Evolutionary conservation across 2,113 vertebrate genomes (phyloP), one percentile per base, ranked within the genome.

Genomic region (Notarius quadriscutis): DNA sequence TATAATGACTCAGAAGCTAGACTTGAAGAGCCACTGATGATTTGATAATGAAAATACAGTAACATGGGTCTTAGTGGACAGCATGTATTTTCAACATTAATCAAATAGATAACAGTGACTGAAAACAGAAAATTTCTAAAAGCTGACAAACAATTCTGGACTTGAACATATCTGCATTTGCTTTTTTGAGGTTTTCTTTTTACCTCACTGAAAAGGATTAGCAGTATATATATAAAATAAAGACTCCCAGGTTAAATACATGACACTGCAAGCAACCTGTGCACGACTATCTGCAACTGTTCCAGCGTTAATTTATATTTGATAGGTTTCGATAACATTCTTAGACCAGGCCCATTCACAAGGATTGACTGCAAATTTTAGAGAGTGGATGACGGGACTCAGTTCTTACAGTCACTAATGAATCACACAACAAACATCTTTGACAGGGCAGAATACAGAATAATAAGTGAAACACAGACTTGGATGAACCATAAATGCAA

Each of bases 391-490:
- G 27, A 67, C 25, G 30, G 9, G 25, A 18, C 81, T 51, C 18
- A 63, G 57, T 51, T n/a, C 25, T 30, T 72, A 84, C 71, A 86
- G 67, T 87, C 87, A 87, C 57, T 77, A 53, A 81, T 81, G 60
- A 51, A 51, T 51, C 69, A 86, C 62, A 58, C 60, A 62, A 58
- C 51, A 83, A 53, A 50, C 62, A 81, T 84, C 53, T n/a, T 25
- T 75, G 17, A 81, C 57, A 83, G 48, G 50, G 25, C 51, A 48
- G 20, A 74, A 77, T 62, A 74, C 75, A 79, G 14, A 55, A 27
- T 53, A 79, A 79, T 27, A 27, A 27, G 11, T 53, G 41, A n/a
- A 80, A 27, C 27, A 74, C 20, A 60, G 2, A 74, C 17, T 71
- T 20, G 1, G n/a, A 25, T n/a, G 53, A 86, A 69, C 63, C 27